Evolutionary conservation across 1,140 invertebrate genomes (phyloP).

Genomic region (Drosophila subobscura): DNA sequence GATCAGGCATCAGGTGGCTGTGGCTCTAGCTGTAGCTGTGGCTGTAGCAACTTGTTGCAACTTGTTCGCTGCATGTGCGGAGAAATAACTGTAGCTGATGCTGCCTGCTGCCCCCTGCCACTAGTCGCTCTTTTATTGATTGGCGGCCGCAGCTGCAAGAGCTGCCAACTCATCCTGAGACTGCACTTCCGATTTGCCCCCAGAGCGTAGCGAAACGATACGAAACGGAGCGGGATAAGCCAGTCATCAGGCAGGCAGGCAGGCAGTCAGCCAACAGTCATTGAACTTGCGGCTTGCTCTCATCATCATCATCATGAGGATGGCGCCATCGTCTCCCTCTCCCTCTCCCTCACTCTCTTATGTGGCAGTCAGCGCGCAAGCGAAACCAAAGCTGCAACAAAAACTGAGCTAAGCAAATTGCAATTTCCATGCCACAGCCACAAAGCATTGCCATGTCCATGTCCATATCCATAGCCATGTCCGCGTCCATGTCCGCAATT

Average conservation of each 20-base stretch:
- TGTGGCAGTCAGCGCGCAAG: slow-evolving; percentile 33
- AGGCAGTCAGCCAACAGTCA: slow-evolving; percentile 26
- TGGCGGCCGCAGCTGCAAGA: slow-evolving; percentile 38
- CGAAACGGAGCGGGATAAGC: slow-evolving; percentile 1
- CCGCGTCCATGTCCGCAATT: slow-evolving; percentile 37
- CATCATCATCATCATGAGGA: slow-evolving; percentile 32
- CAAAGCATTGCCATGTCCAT: slow-evolving; percentile 4
- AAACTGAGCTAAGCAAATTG: slow-evolving; percentile 46
- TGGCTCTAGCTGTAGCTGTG: background rate
- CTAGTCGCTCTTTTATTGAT: slow-evolving; percentile 39
- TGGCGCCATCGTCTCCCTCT: slow-evolving; percentile 41
- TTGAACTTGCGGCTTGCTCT: slow-evolving; percentile 29
- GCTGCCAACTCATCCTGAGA: slow-evolving; percentile 34
- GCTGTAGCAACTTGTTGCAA: slow-evolving; percentile 26
- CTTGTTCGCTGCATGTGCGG: slow-evolving; percentile 12
- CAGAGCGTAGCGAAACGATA: background rate
- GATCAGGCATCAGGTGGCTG: slow-evolving; percentile 2
- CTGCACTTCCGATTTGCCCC: slow-evolving; percentile 44
- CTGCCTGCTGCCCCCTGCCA: slow-evolving; percentile 1
- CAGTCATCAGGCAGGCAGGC: slow-evolving; percentile 1
- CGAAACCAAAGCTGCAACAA: slow-evolving; percentile 43
- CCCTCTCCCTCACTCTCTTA: background rate
- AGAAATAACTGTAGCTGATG: slow-evolving; percentile 25
- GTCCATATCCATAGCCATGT: slow-evolving; percentile 10
- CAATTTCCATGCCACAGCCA: slow-evolving; percentile 44